Evolutionary conservation across 2,797 vertebrate genomes (phyloP).

Genomic region (Anomalospiza imberbis): DNA sequence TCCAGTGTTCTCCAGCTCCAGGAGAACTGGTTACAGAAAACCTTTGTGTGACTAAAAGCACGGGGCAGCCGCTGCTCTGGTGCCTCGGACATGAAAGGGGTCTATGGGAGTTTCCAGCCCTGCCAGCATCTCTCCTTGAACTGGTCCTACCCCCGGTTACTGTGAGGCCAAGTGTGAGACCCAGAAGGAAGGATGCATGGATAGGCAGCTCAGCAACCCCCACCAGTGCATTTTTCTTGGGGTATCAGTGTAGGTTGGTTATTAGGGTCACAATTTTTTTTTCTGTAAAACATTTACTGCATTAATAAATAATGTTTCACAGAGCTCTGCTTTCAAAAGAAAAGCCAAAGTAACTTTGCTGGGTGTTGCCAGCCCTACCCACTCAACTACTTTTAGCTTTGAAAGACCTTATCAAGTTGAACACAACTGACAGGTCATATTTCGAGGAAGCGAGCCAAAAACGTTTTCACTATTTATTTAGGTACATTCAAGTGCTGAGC

Average conservation of each 20-base stretch:
- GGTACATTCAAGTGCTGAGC: neutral
- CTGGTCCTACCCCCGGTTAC: neutral
- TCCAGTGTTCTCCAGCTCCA: neutral
- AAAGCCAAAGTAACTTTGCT: neutral
- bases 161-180: neutral
- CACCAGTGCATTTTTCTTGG: neutral
- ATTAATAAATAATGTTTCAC: neutral
- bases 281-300: neutral
- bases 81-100: neutral
- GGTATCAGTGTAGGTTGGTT: neutral
- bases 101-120: neutral
- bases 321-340: neutral
- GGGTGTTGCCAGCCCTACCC: slow-evolving; percentile 24
- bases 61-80: neutral
- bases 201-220: neutral
- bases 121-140: neutral
- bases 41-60: neutral
- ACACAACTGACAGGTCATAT: slow-evolving; percentile 49
- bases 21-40: neutral
- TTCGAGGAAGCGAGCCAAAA: slow-evolving; percentile 53
- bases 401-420: slow-evolving; percentile 21
- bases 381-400: neutral
- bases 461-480: slow-evolving; percentile 30
- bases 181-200: neutral
- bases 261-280: neutral